Conservation (phyloP, 2,888 invertebrate genomes). For the Lampropteryx suffumata region DNA sequence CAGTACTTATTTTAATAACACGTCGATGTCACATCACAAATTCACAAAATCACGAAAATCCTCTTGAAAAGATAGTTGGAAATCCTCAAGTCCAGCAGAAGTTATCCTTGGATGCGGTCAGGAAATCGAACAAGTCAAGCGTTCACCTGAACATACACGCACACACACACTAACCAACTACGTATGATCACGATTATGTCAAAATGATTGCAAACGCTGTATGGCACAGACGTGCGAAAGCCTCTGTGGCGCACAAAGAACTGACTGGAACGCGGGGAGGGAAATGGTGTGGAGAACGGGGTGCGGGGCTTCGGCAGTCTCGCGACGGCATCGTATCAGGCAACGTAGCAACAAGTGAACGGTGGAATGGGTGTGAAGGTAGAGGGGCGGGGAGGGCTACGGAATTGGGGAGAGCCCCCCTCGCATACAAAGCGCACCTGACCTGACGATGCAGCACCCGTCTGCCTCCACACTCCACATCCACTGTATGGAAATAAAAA, state of each 20-base stretch:
- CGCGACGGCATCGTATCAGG: constrained; percentile 57
- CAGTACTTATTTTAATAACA: constrained; percentile 37
- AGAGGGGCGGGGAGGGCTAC: constrained; percentile 44
- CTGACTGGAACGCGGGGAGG: constrained; percentile 79
- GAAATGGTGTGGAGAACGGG: constrained; percentile 59
- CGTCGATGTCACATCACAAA: constrained; percentile 57
- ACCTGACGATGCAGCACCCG: constrained; percentile 53
- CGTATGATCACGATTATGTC: constrained; percentile 60
- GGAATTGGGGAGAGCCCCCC: constrained; percentile 53
- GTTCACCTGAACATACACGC: constrained; percentile 55
- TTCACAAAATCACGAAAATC: constrained; percentile 46
- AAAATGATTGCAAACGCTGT: constrained; percentile 55
- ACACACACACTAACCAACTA: constrained; percentile 56
- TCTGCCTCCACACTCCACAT: constrained; percentile 44
- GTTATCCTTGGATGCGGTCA: constrained; percentile 62
- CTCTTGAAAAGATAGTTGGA: constrained; percentile 39
- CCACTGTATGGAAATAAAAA: constrained; percentile 35
- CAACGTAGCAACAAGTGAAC: constrained; percentile 81
- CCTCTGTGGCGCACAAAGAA: constrained; percentile 78
- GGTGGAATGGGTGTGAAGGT: constrained; percentile 62
- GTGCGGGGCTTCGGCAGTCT: constrained; percentile 68
- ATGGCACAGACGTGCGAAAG: constrained; percentile 64
- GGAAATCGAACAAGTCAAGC: constrained; percentile 52
- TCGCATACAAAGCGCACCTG: constrained; percentile 67
- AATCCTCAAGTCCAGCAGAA: constrained; percentile 36